These are phyloP conservation scores for Epinephelus fuscoguttatus DNA, from an alignment of 2,113 vertebrate genomes.

Conservation along the genomic window DNA sequence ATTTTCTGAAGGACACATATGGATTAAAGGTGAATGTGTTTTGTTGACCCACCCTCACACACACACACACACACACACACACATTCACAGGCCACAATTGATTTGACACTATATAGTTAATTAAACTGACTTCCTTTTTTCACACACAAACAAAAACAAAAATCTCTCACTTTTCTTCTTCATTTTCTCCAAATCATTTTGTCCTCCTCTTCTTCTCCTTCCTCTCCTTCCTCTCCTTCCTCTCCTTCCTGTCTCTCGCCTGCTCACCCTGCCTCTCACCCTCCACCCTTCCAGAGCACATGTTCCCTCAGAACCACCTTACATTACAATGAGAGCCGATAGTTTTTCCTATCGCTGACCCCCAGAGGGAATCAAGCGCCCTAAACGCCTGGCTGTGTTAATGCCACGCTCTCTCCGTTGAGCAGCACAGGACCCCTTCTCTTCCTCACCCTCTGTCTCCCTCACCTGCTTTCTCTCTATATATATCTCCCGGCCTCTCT, in stretches of 20 bases:
- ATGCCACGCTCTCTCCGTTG: conserved; percentile 15
- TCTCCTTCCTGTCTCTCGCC: background rate
- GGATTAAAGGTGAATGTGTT: conserved; percentile 69
- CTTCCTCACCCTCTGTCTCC: background rate
- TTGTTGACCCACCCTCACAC: conserved; percentile 17
- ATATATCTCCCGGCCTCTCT: background rate
- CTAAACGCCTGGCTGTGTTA: conserved; percentile 40
- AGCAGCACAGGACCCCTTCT: background rate
- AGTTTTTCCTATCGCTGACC: background rate
- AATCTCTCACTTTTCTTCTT: background rate
- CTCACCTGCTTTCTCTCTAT: conserved; percentile 20
- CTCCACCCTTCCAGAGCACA: background rate
- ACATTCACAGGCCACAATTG: background rate
- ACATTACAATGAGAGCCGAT: conserved; percentile 17
- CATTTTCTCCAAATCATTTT: background rate
- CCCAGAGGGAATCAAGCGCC: conserved; percentile 29
- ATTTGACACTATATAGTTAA: background rate
- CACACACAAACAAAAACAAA: background rate
- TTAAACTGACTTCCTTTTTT: background rate
- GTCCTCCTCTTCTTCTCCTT: background rate
- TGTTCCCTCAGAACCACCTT: conserved; percentile 6
- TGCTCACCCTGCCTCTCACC: background rate
- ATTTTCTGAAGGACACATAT: conserved; percentile 70
- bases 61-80: background rate
- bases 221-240: background rate